Conservation (phyloP, 2,797 vertebrate genomes). For the Chromobotia macracanthus region DNA sequence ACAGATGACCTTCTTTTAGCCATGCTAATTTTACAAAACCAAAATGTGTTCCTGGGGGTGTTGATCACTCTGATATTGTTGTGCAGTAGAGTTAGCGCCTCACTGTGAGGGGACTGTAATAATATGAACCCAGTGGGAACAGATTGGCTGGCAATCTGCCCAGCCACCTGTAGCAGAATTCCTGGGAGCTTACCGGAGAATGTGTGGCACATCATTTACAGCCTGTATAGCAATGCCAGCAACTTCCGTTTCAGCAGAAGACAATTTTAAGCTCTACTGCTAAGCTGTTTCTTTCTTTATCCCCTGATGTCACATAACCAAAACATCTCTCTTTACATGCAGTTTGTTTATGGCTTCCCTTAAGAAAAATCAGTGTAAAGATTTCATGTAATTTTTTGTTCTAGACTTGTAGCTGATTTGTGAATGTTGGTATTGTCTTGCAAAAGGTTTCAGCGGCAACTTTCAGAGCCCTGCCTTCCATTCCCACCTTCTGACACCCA, state of each 20-base stretch:
- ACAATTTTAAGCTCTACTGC: slow-evolving; percentile 25
- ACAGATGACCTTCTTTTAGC: slow-evolving; percentile 32
- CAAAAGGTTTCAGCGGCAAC: slow-evolving; percentile 91
- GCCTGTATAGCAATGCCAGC: slow-evolving; percentile 8
- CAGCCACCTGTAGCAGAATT: slow-evolving; percentile 4
- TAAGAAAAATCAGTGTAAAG: background rate
- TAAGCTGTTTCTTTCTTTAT: slow-evolving; percentile 24
- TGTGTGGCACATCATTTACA: slow-evolving; percentile 3
- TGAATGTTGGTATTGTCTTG: background rate
- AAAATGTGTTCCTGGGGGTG: slow-evolving; percentile 5
- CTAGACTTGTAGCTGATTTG: background rate
- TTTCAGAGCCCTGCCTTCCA: slow-evolving; percentile 88
- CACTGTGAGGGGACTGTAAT: slow-evolving; percentile 27
- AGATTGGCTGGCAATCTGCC: background rate
- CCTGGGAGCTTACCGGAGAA: background rate
- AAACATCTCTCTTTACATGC: slow-evolving; percentile 38
- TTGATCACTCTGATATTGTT: slow-evolving; percentile 4
- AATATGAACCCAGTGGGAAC: slow-evolving; percentile 62
- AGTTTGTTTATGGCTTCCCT: slow-evolving; percentile 7
- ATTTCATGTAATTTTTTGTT: background rate
- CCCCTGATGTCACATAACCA: slow-evolving; percentile 15
- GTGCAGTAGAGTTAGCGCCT: background rate
- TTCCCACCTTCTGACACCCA: slow-evolving; percentile 80
- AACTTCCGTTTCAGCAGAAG: slow-evolving; percentile 16
- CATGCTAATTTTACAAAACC: slow-evolving; percentile 22